Evolutionary conservation across 2,797 vertebrate genomes (phyloP), one percentile per base, ranked within the genome.

Genomic region (Onychomys leucogaster): DNA sequence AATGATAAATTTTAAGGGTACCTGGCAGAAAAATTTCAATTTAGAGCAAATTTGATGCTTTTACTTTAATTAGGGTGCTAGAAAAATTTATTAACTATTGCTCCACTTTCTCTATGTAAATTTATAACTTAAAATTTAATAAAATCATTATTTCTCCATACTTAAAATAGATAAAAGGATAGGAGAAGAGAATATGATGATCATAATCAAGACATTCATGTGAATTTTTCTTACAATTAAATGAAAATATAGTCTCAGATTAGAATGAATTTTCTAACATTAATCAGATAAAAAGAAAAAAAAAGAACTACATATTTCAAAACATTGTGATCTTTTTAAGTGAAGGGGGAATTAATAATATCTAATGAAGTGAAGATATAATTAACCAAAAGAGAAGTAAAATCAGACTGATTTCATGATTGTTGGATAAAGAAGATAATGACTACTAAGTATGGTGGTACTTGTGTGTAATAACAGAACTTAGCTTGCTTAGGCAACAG

Each of bases 281-380:
- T 12, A 81, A 32, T 46, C 12, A 59, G 4, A 12, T 46, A 90
- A 46, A 37, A n/a, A 43, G 27, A 52, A 55, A 55, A 57, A 57
- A 61, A 49, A 80, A 59, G 34, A 59, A 11, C 25, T 41, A 73
- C 6, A 55, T 11, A 61, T 94, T 89, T 91, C 57, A 81, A 92
- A 92, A 85, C 6, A 87, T 63, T 88, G 2, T 76, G 81, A 13
- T 34, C 88, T 90, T 86, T 89, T 76, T n/a, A 78, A 90, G 46
- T 76, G 4, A 43, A 41, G 4, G 1, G 37, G 25, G 43, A 94
- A 86, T 94, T 89, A 19, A 19, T 81, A 52, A 85, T 90, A 89
- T 17, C 10, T 67, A 29, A 7, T 1, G 76, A 17, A 88, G 6
- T 57, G 3, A 73, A 85, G 9, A 61, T 12, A 46, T 73, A 65